Evolutionary conservation across 1,140 invertebrate genomes (phyloP).

Genomic region (Micrasema minimum): DNA sequence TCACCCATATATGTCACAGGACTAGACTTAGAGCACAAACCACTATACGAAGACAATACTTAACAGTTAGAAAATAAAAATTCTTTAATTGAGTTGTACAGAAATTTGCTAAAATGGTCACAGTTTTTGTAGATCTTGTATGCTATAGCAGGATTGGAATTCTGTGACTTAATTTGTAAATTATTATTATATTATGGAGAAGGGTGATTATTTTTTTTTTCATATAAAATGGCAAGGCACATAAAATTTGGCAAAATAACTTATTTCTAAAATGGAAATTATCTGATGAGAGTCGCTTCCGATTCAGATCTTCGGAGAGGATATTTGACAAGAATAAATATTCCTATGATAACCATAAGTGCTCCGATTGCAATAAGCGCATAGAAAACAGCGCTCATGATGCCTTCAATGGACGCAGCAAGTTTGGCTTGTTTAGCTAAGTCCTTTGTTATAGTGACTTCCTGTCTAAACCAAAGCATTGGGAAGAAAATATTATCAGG

Average conservation of each 20-base stretch:
- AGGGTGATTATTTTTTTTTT: no score
- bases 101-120: no score
- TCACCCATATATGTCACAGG: no score
- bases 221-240: conserved; percentile 4
- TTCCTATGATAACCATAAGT: conserved; percentile 18
- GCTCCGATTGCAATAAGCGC: conserved; percentile 56
- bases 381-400: conserved; percentile 57
- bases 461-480: conserved; percentile 81
- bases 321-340: conserved; percentile 19
- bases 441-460: conserved; percentile 69
- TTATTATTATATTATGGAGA: no score
- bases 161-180: no score
- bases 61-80: no score
- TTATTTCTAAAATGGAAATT: not conserved
- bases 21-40: no score
- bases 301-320: conserved; percentile 34
- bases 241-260: conserved; percentile 1
- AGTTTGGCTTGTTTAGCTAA: conserved; percentile 69
- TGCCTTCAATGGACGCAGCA: conserved; percentile 57
- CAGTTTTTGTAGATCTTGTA: no score
- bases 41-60: no score
- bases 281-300: conserved; percentile 19
- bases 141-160: no score
- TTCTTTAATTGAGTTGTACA: no score
- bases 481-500: conserved; percentile 68